phyloP scores from a whole-genome alignment of 2,113 vertebrate genomes.

The Gadus macrocephalus region DNA sequence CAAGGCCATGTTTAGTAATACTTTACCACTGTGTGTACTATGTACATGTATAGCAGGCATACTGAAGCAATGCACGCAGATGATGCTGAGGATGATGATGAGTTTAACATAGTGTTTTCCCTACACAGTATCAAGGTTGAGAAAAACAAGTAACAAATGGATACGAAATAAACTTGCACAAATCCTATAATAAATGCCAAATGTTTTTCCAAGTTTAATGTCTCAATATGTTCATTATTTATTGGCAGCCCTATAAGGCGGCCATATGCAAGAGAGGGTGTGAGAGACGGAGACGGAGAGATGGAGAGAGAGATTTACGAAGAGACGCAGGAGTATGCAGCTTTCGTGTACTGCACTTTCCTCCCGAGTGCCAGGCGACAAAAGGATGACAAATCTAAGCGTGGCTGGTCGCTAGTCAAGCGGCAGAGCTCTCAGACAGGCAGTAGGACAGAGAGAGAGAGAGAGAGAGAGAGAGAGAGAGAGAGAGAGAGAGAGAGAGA shows the following conservation, averaged over 20 bases:
- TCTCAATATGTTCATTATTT: slow-evolving; percentile 49
- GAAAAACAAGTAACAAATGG: slow-evolving; percentile 36
- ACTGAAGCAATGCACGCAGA: background rate
- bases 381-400: slow-evolving; percentile 54
- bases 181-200: slow-evolving; percentile 58
- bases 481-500: slow-evolving; percentile 28
- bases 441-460: slow-evolving; percentile 17
- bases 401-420: slow-evolving; percentile 54
- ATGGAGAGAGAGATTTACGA: slow-evolving; percentile 39
- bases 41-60: slow-evolving; percentile 21
- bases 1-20: slow-evolving; percentile 38
- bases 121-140: slow-evolving; percentile 22
- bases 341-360: slow-evolving; percentile 24
- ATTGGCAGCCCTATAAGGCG: slow-evolving; percentile 9
- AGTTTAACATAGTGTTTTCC: slow-evolving; percentile 28
- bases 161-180: slow-evolving; percentile 8
- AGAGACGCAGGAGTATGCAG: slow-evolving; percentile 24
- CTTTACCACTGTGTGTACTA: slow-evolving; percentile 30
- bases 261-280: background rate
- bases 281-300: background rate
- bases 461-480: slow-evolving; percentile 33
- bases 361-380: slow-evolving; percentile 49
- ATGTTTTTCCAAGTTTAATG: background rate
- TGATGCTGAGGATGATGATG: slow-evolving; percentile 24
- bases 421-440: slow-evolving; percentile 49